Percentiles rank a stretch among this genome's conserved stretches.
These are phyloP conservation scores for Drosophila suzukii DNA, from an alignment of 1,140 invertebrate genomes.

Conservation along the genomic window DNA sequence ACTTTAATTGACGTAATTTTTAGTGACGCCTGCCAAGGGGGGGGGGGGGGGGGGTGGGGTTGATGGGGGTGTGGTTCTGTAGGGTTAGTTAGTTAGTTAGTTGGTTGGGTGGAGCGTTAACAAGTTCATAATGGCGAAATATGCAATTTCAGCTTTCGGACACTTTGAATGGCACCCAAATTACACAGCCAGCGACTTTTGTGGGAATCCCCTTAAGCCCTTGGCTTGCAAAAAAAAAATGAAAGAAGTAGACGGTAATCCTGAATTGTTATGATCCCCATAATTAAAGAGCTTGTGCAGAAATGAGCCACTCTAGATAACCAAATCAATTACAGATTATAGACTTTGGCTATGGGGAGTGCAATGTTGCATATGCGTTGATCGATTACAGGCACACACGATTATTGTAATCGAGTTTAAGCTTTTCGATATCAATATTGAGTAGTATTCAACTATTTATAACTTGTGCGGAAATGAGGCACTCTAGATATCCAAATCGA, in stretches of 20 bases:
- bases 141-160: slow-evolving; percentile 70
- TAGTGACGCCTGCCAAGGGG: slow-evolving; percentile 42
- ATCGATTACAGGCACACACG: too few relatives aligned
- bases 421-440: too few relatives aligned
- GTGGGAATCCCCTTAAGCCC: slow-evolving; percentile 9
- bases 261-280: slow-evolving; percentile 9
- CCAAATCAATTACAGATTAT: too few relatives aligned
- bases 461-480: too few relatives aligned
- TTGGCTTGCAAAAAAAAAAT: too few relatives aligned
- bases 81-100: slow-evolving; percentile 5
- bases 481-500: too few relatives aligned
- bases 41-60: too few relatives aligned
- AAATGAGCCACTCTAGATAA: background rate
- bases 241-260: background rate
- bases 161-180: slow-evolving; percentile 68
- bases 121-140: slow-evolving; percentile 72
- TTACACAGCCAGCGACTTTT: slow-evolving; percentile 20
- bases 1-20: slow-evolving; percentile 79
- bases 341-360: too few relatives aligned
- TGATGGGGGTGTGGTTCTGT: background rate
- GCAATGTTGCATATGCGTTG: too few relatives aligned
- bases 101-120: slow-evolving; percentile 50
- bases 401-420: too few relatives aligned
- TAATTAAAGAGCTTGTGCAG: too few relatives aligned
- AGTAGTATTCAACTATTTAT: too few relatives aligned